Conservation (phyloP, 2,797 vertebrate genomes). For the Esox lucius region DNA sequence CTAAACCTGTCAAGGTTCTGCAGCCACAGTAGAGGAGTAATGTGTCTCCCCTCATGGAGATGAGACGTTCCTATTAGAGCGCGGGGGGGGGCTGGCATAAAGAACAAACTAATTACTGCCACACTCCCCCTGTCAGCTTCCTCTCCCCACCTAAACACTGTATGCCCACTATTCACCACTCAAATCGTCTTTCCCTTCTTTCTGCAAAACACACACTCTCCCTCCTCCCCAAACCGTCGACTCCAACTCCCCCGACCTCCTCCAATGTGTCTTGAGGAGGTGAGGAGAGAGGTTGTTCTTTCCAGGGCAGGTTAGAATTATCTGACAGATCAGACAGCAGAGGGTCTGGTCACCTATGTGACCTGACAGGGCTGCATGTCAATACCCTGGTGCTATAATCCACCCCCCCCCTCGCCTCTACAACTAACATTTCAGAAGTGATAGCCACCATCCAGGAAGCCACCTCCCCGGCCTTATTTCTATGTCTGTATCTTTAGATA, state of each 20-base stretch:
- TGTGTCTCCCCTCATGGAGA: not conserved
- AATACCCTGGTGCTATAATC: not conserved
- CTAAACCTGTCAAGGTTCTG: not conserved
- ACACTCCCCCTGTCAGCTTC: not conserved
- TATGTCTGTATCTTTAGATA: not conserved
- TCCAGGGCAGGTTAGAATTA: not conserved
- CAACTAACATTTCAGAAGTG: too few relatives aligned
- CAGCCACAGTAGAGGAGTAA: not conserved
- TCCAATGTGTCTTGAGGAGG: not conserved
- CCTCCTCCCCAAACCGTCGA: too few relatives aligned
- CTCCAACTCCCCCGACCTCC: not conserved
- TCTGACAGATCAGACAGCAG: not conserved
- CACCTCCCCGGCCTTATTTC: too few relatives aligned
- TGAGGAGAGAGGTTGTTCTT: not conserved
- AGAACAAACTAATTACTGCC: not conserved
- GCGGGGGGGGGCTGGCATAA: not conserved
- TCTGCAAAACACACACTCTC: not conserved
- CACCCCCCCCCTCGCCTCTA: too few relatives aligned
- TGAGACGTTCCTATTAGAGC: not conserved
- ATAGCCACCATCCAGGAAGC: too few relatives aligned
- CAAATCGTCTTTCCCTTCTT: not conserved
- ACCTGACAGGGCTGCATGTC: not conserved
- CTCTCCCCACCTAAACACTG: not conserved
- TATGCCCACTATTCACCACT: not conserved
- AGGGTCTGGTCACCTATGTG: not conserved